Evolutionary conservation across 2,113 vertebrate genomes (phyloP), one percentile per base, ranked within the genome.

Genomic region (Tetrao urogallus): DNA sequence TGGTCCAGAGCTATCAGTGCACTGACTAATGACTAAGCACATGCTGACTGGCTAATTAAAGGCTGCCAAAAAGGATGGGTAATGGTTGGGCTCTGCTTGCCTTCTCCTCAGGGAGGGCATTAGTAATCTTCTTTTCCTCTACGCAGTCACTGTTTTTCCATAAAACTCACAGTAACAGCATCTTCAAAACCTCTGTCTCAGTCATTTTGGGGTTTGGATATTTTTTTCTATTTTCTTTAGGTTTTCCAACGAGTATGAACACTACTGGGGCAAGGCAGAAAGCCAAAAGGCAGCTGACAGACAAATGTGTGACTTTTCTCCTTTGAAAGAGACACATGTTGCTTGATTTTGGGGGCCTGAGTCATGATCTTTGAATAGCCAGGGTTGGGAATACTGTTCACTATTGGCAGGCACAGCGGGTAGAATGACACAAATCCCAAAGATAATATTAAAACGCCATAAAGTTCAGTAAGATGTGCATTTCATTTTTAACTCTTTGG

Each of bases 401-500:
- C 65, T 93, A 36, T 91, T 96, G 96, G 96, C 96, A 96, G 90
- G 65, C 90, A 88, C 5, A 5, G 82, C 0, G 90, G 94, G 83
- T 81, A 69, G 93, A 88, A 96, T 96, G 94, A 96, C 90, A 96
- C 89, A 95, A 92, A 93, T 93, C 91, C 93, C 94, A 92, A 80
- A 88, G 95, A 80, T 40, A 82, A 88, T 92, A 97, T 94, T 94
- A 95, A 96, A 94, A 92, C 5, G 43, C 69, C 76, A 92, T 86
- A 81, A 89, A 81, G 76, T 94, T 95, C 95, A 96, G 75, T 50
- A 88, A 88, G 73, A 92, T 82, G 58, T 34, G 43, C 40, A 57
- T 66, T 94, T 90, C n/a, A 12, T 84, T 95, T 96, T 96, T 96
- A 96, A 96, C 96, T 93, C 94, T 71, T 66, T 86, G 60, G 73